Conservation (phyloP, 2,888 invertebrate species). For the Tortricodes alternella region DNA sequence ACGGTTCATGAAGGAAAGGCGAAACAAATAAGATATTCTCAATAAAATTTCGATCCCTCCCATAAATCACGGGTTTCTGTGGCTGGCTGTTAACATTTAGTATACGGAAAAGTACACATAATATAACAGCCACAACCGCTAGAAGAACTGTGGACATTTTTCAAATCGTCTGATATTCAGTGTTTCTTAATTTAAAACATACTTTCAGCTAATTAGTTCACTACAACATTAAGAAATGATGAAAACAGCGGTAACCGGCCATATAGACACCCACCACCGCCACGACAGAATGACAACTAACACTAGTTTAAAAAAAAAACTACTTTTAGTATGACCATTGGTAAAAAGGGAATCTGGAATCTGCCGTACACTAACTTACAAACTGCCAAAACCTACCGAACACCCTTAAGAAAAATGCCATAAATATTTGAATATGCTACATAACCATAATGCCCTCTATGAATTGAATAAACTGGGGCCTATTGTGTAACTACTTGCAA, state of each 20-base stretch:
- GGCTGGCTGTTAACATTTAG: constrained; percentile 93
- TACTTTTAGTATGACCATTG: too few relatives aligned
- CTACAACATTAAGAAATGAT: constrained; percentile 13
- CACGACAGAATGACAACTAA: constrained; percentile 28
- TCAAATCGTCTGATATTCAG: not conserved
- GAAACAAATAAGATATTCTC: constrained; percentile 90
- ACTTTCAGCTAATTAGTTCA: constrained; percentile 17
- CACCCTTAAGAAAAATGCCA: too few relatives aligned
- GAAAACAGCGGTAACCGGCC: constrained; percentile 20
- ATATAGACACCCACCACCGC: constrained; percentile 5
- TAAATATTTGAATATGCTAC: too few relatives aligned
- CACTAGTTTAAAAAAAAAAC: too few relatives aligned
- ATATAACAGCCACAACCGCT: constrained; percentile 90
- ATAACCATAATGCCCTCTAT: too few relatives aligned
- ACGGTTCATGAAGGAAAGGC: constrained; percentile 91
- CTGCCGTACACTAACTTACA: too few relatives aligned
- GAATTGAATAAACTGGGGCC: too few relatives aligned
- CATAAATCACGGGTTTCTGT: constrained; percentile 89
- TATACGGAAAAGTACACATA: constrained; percentile 92
- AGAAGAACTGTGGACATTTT: constrained; percentile 91
- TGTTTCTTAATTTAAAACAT: constrained; percentile 28
- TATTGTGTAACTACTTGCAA: too few relatives aligned
- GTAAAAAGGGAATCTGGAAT: not conserved
- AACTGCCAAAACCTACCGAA: too few relatives aligned
- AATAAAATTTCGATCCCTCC: constrained; percentile 89